These are phyloP conservation scores for Sebastes minor DNA, from an alignment of 2,797 vertebrate genomes.

Conservation along the genomic window DNA sequence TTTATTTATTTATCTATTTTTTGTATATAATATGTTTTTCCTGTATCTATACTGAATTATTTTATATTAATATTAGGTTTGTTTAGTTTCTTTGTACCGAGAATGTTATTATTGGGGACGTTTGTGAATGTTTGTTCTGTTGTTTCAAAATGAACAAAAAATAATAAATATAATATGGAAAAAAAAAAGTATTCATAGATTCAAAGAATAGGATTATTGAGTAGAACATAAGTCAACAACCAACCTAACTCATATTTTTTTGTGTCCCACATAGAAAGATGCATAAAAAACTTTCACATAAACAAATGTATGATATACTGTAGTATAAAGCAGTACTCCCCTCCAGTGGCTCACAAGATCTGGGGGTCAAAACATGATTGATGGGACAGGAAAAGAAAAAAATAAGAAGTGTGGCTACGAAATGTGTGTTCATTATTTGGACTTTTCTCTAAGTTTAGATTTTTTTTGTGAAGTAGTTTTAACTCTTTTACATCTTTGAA, in stretches of 20 bases:
- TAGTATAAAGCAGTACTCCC: not conserved
- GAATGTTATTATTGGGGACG: too few relatives aligned
- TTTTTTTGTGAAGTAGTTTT: not conserved
- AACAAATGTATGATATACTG: not conserved
- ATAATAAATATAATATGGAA: too few relatives aligned
- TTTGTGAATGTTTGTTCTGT: too few relatives aligned
- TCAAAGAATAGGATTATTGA: not conserved
- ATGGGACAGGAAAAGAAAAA: not conserved
- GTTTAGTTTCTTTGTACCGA: too few relatives aligned
- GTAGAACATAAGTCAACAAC: too few relatives aligned
- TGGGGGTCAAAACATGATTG: too few relatives aligned
- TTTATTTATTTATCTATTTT: too few relatives aligned
- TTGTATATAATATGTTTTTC: too few relatives aligned
- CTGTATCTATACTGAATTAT: fast-evolving
- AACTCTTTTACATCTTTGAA: not conserved
- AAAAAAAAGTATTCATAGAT: too few relatives aligned
- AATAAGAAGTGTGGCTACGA: not conserved
- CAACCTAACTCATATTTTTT: not conserved
- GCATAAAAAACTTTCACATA: not conserved
- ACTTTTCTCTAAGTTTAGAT: not conserved
- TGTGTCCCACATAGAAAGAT: not conserved
- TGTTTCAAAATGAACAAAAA: too few relatives aligned
- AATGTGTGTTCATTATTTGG: not conserved
- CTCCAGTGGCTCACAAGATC: not conserved
- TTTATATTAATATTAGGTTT: too few relatives aligned